Percentiles rank a stretch among this genome's conserved stretches.
Conservation (phyloP, 2,888 invertebrate species). For the Dryococelus australis region DNA sequence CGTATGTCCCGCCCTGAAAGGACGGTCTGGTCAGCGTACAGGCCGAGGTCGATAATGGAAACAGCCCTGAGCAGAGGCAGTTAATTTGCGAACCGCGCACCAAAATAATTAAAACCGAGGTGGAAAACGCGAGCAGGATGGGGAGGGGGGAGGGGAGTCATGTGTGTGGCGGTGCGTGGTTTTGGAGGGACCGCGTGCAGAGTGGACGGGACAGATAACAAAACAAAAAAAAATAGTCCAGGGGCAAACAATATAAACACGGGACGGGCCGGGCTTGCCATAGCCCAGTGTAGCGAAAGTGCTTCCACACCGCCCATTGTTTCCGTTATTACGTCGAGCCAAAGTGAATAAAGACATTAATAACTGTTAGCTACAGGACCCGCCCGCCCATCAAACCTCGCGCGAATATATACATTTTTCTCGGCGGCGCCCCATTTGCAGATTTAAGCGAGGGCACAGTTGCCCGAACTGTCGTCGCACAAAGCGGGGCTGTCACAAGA, state of each 20-base stretch:
- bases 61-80: conserved; percentile 10
- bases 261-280: background rate
- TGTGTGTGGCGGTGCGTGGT: too few relatives aligned
- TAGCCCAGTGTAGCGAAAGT: background rate
- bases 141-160: too few relatives aligned
- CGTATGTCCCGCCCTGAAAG: background rate
- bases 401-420: background rate
- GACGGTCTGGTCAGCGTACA: background rate
- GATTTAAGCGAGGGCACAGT: background rate
- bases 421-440: background rate
- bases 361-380: background rate
- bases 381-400: background rate
- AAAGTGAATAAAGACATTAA: conserved; percentile 16
- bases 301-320: background rate
- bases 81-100: background rate
- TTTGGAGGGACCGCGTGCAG: too few relatives aligned
- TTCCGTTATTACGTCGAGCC: conserved; percentile 10
- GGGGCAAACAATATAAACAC: background rate
- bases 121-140: background rate
- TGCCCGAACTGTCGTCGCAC: background rate
- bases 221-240: background rate
- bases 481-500: background rate
- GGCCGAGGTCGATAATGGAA: background rate
- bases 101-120: conserved; percentile 9
- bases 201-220: background rate